Base-by-base conservation (phyloP, 2,888 invertebrate species). In the Epistrophe grossulariae region DNA sequence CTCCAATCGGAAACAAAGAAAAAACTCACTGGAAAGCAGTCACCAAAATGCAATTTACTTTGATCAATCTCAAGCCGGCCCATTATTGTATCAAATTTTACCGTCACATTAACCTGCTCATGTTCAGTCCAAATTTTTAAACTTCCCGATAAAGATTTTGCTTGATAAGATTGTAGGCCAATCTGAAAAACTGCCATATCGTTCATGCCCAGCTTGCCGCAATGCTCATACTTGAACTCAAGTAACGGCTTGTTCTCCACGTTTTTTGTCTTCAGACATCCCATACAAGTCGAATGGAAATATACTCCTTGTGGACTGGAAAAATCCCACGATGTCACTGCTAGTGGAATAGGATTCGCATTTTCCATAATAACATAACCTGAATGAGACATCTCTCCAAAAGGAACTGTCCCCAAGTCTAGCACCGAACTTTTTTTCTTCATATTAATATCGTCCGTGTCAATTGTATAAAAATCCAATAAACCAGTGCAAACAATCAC, bases 1-100 rank as follows among this genome's bases (percentile, higher is more conserved):
- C 13, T 24, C 0, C 2, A 13, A 2, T 52, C 24, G 11, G 6
- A 31, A 17, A 43, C 28, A 64, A 38, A 66, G 59, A 38, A 66
- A 72, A 74, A 88, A 94, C 95, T 94, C 93, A 96, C 97, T 87
- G 97, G 97, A 94, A 97, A 97, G 90, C 96, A 96, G 91, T 96
- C 95, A 88, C 95, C 95, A 91, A 97, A 96, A 68, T 95, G 94
- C 43, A 97, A 93, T 90, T 94, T 94, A 89, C 95, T 95, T 81
- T 95, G 95, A 87, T 95, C 94, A 74, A 96, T 94, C 92, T 95
- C 94, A 84, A 97, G 93, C 90, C 95, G 95, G 40, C 97, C 97
- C 89, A 95, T 94, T 0, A 96, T 95, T n/a, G 96, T 95, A 89
- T 95, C 94, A 92, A 97, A 96, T 88, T 94, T 94, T 77, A 97